phyloP scores from a whole-genome alignment of 1,140 invertebrate genomes.

The Apis laboriosa region DNA sequence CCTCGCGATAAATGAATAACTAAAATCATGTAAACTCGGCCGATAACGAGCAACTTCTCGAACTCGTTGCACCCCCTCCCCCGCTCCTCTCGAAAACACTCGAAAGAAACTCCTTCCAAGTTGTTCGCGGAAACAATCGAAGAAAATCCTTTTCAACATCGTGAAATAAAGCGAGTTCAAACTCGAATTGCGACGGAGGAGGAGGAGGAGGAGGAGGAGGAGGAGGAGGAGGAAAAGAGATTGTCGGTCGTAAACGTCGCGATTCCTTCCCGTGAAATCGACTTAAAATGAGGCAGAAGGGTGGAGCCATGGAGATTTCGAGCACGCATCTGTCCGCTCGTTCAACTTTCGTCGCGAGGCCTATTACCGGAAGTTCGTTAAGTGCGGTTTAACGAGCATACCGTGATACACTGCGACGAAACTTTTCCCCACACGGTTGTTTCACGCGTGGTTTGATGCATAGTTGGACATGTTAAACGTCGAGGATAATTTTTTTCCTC shows the following conservation, averaged over 20 bases:
- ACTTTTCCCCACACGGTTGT: background rate
- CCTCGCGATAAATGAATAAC: background rate
- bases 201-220: too few species aligned
- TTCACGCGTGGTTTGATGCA: background rate
- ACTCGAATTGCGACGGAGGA: constrained; percentile 16
- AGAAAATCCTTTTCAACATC: background rate
- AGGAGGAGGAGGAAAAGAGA: too few species aligned
- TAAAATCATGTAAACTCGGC: background rate
- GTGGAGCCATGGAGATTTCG: background rate
- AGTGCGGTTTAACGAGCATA: constrained; percentile 30
- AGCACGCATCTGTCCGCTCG: constrained; percentile 24
- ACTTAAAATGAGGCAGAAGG: constrained; percentile 34
- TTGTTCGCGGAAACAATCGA: background rate
- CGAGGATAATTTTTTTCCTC: background rate
- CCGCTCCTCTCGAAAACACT: background rate
- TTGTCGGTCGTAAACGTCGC: constrained; percentile 10
- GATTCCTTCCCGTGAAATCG: constrained; percentile 32
- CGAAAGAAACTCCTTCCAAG: background rate
- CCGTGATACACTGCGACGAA: background rate
- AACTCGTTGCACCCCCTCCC: background rate
- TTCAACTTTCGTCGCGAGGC: constrained; percentile 29
- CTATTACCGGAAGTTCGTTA: constrained; percentile 15
- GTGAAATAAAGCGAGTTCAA: constrained; percentile 4
- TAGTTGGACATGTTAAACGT: background rate
- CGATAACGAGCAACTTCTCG: background rate